A percentile compares a stretch with the other conserved stretches of the same genome.
Evolutionary conservation across 2,113 vertebrate species (phyloP).

Genomic region (western clawed frog (Xenopus tropicalis)): DNA sequence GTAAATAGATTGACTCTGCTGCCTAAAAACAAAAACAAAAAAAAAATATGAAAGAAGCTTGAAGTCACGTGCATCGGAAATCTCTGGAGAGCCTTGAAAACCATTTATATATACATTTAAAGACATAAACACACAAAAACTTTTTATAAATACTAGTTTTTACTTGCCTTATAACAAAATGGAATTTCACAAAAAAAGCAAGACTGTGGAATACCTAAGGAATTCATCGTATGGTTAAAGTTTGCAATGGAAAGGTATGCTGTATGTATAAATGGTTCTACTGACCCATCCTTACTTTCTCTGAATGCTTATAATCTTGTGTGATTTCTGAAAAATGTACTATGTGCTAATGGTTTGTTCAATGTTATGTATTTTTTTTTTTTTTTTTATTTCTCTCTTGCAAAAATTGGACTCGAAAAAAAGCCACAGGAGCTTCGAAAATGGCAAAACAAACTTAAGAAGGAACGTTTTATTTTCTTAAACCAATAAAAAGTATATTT

Average conservation of each 20-base stretch:
- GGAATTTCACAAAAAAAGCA: conserved; percentile 33
- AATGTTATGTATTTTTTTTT: conserved; percentile 39
- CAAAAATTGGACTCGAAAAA: conserved; percentile 22
- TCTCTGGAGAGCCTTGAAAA: conserved; percentile 30
- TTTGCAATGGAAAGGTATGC: conserved; percentile 43
- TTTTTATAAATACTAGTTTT: conserved; percentile 15
- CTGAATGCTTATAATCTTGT: conserved; percentile 41
- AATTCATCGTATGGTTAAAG: conserved; percentile 41
- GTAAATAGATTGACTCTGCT: conserved; percentile 42
- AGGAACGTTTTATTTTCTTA: conserved; percentile 43
- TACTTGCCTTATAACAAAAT: conserved; percentile 18
- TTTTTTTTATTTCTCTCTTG: not conserved
- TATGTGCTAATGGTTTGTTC: conserved; percentile 35
- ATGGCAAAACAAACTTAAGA: conserved; percentile 2
- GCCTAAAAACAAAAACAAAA: conserved; percentile 9
- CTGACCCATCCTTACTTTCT: conserved; percentile 24
- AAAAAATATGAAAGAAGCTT: not conserved
- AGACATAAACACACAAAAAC: not conserved
- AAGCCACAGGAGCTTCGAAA: not conserved
- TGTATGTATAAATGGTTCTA: conserved; percentile 45
- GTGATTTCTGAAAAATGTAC: conserved; percentile 42
- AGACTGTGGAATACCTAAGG: conserved; percentile 42
- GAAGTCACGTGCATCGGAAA: conserved; percentile 31
- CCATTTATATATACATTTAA: conserved; percentile 46
- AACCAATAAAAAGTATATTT: conserved; percentile 43